phyloP scores from a whole-genome alignment of 1,140 invertebrate genomes.

The Acarapis woodi region DNA sequence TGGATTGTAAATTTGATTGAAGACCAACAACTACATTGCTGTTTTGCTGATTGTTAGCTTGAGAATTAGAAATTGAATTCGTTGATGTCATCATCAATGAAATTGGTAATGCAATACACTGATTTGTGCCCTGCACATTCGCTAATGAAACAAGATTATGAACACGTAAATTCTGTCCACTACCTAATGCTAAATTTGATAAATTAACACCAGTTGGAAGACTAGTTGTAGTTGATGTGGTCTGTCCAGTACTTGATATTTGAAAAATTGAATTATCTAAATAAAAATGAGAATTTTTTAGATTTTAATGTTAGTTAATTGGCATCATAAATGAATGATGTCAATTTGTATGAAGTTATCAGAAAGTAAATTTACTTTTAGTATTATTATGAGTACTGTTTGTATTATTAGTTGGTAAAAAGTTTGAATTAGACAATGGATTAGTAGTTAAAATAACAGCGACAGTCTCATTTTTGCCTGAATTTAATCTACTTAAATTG shows the following conservation, averaged over 20 bases:
- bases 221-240: background rate
- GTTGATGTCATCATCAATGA: background rate
- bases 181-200: background rate
- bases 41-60: no score
- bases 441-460: no score
- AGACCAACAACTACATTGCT: no score
- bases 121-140: background rate
- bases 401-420: no score
- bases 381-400: no score
- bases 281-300: background rate
- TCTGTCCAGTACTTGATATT: background rate
- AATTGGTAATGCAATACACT: background rate
- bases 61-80: no score
- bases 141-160: slow-evolving; percentile 1
- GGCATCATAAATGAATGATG: background rate
- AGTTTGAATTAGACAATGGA: no score
- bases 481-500: no score
- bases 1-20: no score
- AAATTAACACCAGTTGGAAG: background rate
- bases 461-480: no score
- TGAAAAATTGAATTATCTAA: background rate
- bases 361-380: background rate
- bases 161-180: background rate
- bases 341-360: background rate
- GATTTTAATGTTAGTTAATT: background rate